These are phyloP conservation scores for Cervus canadensis DNA, from an alignment of 2,113 vertebrate species.

Conservation along the genomic window DNA sequence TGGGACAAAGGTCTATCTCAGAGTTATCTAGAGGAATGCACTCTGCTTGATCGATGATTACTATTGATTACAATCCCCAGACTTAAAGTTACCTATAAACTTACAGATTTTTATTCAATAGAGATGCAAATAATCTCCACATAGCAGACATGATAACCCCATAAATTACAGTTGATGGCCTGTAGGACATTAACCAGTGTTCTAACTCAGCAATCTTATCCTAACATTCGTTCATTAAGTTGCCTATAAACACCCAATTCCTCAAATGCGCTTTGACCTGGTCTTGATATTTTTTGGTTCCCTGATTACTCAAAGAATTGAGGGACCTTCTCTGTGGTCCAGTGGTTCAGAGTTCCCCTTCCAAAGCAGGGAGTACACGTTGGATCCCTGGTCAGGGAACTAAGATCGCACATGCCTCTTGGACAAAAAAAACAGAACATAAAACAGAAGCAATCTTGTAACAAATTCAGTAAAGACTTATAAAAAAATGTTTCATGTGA, in stretches of 20 bases:
- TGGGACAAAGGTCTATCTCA: neutral
- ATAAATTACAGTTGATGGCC: neutral
- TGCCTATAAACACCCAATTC: neutral
- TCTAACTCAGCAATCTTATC: neutral
- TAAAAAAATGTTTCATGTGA: neutral
- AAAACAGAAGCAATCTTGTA: neutral
- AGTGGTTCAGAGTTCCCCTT: neutral
- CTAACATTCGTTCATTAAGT: neutral
- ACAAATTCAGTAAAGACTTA: neutral
- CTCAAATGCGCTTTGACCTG: neutral
- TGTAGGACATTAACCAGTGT: neutral
- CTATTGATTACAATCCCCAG: neutral
- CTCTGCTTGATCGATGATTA: neutral
- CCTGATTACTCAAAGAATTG: neutral
- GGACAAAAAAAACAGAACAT: neutral
- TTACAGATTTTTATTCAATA: neutral
- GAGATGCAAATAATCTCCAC: neutral
- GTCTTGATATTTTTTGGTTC: neutral
- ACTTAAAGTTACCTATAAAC: neutral
- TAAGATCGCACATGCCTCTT: neutral
- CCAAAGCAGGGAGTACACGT: neutral
- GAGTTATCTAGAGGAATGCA: neutral
- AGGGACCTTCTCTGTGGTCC: neutral
- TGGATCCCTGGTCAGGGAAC: neutral
- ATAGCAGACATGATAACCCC: neutral